Percentiles rank a stretch among this genome's conserved stretches.
Conservation (phyloP, 2,113 vertebrate genomes). For the Circaetus gallicus region DNA sequence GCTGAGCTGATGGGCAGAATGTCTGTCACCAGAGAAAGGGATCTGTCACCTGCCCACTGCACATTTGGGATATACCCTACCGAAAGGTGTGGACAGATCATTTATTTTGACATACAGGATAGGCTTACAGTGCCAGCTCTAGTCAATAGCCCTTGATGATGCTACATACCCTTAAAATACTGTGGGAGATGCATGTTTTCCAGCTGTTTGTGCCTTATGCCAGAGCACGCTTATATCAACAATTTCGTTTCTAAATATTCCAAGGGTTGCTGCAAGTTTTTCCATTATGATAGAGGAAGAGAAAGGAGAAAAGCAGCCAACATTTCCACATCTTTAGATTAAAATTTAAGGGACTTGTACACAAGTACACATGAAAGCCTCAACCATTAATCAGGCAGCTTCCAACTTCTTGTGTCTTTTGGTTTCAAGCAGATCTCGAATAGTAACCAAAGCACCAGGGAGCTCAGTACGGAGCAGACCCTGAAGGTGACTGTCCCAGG, state of each 20-base stretch:
- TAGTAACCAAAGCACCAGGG: background rate
- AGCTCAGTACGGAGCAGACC: background rate
- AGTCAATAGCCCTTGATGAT: slow-evolving; percentile 27
- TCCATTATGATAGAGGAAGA: background rate
- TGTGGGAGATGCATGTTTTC: slow-evolving; percentile 35
- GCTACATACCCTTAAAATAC: background rate
- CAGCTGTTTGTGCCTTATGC: slow-evolving; percentile 47
- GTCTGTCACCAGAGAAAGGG: background rate
- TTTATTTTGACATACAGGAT: background rate
- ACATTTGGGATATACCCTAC: background rate
- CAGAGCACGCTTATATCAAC: slow-evolving; percentile 3
- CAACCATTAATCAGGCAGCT: background rate
- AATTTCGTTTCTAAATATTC: slow-evolving; percentile 2
- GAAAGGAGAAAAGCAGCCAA: background rate
- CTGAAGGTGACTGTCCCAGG: rapidly evolving
- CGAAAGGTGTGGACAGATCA: background rate
- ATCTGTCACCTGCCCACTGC: background rate
- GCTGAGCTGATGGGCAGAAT: background rate
- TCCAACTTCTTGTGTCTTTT: rapidly evolving
- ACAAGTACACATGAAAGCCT: background rate
- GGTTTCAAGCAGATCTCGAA: background rate
- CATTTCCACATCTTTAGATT: background rate
- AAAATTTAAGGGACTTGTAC: background rate
- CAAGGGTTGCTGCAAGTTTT: background rate
- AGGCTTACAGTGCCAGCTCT: background rate